These are phyloP conservation scores for Drosophila heteroneura DNA, from an alignment of 2,888 invertebrate genomes.

Conservation along the genomic window DNA sequence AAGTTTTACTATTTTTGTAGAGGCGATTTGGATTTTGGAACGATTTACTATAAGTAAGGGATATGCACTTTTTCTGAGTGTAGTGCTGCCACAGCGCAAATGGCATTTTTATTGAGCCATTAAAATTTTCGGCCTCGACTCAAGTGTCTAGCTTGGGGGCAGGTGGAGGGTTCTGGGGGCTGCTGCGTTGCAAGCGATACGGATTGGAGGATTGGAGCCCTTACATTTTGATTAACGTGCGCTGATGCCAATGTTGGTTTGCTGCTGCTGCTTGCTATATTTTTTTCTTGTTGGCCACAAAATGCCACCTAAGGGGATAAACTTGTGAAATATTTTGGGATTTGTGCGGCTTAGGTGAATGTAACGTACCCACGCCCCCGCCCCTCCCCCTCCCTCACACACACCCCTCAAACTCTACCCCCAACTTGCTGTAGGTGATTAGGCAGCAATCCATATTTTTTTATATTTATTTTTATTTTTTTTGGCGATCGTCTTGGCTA, in stretches of 20 bases:
- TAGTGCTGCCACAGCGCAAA: constrained; percentile 72
- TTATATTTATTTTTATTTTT: constrained; percentile 1
- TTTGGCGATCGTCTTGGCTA: constrained; percentile 44
- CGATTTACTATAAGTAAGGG: not conserved
- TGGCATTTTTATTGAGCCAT: constrained; percentile 85
- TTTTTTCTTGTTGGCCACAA: constrained; percentile 59
- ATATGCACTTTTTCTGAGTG: not conserved
- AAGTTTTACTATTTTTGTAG: not conserved
- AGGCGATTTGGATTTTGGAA: not conserved
- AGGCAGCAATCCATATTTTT: constrained; percentile 75
- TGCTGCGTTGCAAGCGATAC: constrained; percentile 23
- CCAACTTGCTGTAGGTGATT: constrained; percentile 65
- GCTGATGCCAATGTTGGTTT: constrained; percentile 61
- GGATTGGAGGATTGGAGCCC: constrained; percentile 46
- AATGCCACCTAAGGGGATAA: constrained; percentile 82
- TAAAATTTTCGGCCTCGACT: constrained; percentile 79
- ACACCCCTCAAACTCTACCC: not conserved
- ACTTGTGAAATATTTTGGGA: constrained; percentile 82
- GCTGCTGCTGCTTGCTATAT: constrained; percentile 15
- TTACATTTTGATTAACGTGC: constrained; percentile 84
- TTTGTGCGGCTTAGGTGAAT: constrained; percentile 75
- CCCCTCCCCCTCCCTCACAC: not conserved
- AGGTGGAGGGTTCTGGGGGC: not conserved
- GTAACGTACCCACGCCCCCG: not conserved
- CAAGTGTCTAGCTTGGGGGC: constrained; percentile 57